A percentile compares a stretch with the other conserved stretches of the same genome.
phyloP scores from a whole-genome alignment of 2,888 invertebrate species.

The Lithophane semibrunnea region DNA sequence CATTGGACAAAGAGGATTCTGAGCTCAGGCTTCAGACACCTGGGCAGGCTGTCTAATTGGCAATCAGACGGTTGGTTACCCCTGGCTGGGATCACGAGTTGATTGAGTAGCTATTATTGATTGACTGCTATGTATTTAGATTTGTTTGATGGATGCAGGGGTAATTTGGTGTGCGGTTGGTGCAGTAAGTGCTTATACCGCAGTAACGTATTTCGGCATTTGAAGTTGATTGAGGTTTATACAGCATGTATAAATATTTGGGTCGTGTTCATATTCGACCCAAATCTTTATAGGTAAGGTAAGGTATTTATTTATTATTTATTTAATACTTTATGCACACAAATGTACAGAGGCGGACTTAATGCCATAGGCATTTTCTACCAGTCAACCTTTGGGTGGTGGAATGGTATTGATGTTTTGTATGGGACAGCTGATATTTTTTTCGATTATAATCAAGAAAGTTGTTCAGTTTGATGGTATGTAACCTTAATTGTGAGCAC shows the following conservation, averaged over 20 bases:
- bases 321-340: no score
- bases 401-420: neutral
- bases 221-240: neutral
- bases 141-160: slow-evolving; percentile 14
- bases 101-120: slow-evolving; percentile 56
- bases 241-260: neutral
- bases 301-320: no score
- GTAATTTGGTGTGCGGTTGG: slow-evolving; percentile 10
- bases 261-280: neutral
- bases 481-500: neutral
- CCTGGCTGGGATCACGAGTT: slow-evolving; percentile 53
- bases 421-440: neutral
- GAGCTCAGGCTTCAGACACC: slow-evolving; percentile 70
- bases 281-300: no score
- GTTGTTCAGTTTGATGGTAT: neutral
- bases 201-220: neutral
- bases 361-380: no score
- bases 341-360: no score
- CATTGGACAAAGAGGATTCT: slow-evolving; percentile 71
- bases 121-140: slow-evolving; percentile 41
- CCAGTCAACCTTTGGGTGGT: no score
- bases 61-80: slow-evolving; percentile 79
- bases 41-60: slow-evolving; percentile 76
- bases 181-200: neutral
- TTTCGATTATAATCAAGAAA: neutral